Evolutionary conservation across 2,797 vertebrate genomes (phyloP).

Genomic region (Fistularia commersonii): DNA sequence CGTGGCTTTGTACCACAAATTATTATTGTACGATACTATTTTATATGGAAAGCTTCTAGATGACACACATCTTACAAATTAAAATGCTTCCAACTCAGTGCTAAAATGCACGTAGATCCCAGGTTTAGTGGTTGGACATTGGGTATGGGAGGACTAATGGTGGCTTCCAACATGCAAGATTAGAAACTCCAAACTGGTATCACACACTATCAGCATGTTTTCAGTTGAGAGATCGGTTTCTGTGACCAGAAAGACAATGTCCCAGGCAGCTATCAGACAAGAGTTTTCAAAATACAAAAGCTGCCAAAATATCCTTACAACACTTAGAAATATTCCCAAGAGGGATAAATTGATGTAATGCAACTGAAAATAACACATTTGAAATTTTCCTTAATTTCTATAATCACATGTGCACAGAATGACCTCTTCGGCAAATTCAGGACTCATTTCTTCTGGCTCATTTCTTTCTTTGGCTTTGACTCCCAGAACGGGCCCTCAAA

Average conservation of each 20-base stretch:
- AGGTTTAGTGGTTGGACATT: constrained; percentile 50
- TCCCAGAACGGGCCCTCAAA: too few relatives aligned
- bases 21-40: too few relatives aligned
- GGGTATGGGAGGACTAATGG: constrained; percentile 35
- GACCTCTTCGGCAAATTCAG: too few relatives aligned
- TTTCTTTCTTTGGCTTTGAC: too few relatives aligned
- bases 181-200: constrained; percentile 59
- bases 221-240: constrained; percentile 65
- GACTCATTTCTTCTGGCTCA: too few relatives aligned
- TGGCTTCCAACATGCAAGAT: constrained; percentile 42
- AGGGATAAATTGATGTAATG: too few relatives aligned
- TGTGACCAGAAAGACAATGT: constrained; percentile 66
- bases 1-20: too few relatives aligned
- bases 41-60: too few relatives aligned
- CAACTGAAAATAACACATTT: too few relatives aligned
- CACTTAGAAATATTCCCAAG: too few relatives aligned
- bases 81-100: constrained; percentile 17
- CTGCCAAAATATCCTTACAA: constrained; percentile 55
- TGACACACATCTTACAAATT: not conserved
- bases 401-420: too few relatives aligned
- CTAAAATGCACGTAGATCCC: constrained; percentile 42
- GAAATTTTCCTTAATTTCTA: too few relatives aligned
- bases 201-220: constrained; percentile 62
- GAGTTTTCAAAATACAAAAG: constrained; percentile 52
- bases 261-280: constrained; percentile 52